Evolutionary conservation across 2,888 invertebrate genomes (phyloP).

Genomic region (Agrochola macilenta): DNA sequence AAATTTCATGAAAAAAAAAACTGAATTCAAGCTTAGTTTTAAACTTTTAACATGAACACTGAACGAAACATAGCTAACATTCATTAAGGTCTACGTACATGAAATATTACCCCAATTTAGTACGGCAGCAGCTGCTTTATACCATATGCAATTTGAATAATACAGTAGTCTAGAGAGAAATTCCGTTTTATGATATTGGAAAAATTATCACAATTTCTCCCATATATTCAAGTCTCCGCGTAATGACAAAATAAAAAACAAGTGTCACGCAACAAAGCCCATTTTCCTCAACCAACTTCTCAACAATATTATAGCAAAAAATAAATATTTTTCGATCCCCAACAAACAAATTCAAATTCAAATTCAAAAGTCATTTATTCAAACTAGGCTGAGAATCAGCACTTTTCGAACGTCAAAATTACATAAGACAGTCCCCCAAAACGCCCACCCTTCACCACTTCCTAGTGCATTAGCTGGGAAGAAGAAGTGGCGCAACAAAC

Average conservation of each 20-base stretch:
- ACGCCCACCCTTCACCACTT: too few relatives aligned
- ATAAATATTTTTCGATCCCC: slow-evolving; percentile 16
- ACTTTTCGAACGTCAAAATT: too few relatives aligned
- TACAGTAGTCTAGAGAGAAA: background rate
- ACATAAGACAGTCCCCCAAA: too few relatives aligned
- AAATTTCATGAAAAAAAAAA: background rate
- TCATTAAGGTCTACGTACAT: slow-evolving; percentile 3
- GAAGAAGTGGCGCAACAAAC: too few relatives aligned
- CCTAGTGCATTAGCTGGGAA: too few relatives aligned
- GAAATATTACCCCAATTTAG: background rate
- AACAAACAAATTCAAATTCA: too few relatives aligned
- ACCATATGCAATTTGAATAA: slow-evolving; percentile 20
- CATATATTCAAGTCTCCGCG: background rate
- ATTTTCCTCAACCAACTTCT: slow-evolving; percentile 12
- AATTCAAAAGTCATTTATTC: too few relatives aligned
- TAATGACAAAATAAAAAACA: slow-evolving; percentile 6
- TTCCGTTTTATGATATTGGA: background rate
- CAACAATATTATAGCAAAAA: slow-evolving; percentile 3
- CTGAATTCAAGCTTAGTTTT: background rate
- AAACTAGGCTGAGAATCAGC: too few relatives aligned
- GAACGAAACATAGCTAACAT: background rate
- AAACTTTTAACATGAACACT: background rate
- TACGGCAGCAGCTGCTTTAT: slow-evolving; percentile 1
- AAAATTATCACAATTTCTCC: background rate
- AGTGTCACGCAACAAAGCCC: slow-evolving; percentile 9